These are phyloP conservation scores for Cyprinella venusta DNA, from an alignment of 2,797 vertebrate species.

Conservation along the genomic window DNA sequence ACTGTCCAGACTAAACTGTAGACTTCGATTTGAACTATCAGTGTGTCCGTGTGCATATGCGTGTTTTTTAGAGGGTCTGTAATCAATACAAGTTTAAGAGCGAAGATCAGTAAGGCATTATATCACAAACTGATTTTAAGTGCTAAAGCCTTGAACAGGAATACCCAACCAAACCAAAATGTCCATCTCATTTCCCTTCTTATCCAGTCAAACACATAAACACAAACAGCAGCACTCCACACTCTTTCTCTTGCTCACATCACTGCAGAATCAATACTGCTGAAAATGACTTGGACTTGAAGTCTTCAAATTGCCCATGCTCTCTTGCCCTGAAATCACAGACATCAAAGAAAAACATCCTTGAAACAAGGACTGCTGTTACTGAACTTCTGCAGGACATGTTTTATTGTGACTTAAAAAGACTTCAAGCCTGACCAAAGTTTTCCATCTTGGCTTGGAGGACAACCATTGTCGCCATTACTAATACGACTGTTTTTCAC, in stretches of 20 bases:
- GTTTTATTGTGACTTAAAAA: slow-evolving; percentile 11
- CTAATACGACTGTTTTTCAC: background rate
- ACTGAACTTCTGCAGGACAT: slow-evolving; percentile 24
- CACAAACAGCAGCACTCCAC: background rate
- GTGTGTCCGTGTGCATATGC: slow-evolving; percentile 9
- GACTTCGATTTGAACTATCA: slow-evolving; percentile 38
- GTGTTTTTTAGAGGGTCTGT: background rate
- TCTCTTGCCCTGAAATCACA: slow-evolving; percentile 24
- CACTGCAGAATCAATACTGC: slow-evolving; percentile 31
- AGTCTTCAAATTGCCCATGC: slow-evolving; percentile 27
- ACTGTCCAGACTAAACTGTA: slow-evolving; percentile 45
- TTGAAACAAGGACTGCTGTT: slow-evolving; percentile 28
- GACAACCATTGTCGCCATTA: background rate
- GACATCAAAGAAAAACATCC: slow-evolving; percentile 40
- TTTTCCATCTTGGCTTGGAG: slow-evolving; percentile 12
- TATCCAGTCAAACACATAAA: slow-evolving; percentile 2
- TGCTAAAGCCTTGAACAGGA: slow-evolving; percentile 25
- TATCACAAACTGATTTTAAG: slow-evolving; percentile 36
- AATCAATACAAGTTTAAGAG: background rate
- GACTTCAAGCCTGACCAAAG: slow-evolving; percentile 10
- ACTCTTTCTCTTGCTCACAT: slow-evolving; percentile 23
- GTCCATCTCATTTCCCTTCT: slow-evolving; percentile 5
- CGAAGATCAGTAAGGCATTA: background rate
- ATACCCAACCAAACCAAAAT: background rate
- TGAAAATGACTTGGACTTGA: slow-evolving; percentile 41